phyloP scores from a whole-genome alignment of 2,888 invertebrate species.

The Ferrisia virgata region DNA sequence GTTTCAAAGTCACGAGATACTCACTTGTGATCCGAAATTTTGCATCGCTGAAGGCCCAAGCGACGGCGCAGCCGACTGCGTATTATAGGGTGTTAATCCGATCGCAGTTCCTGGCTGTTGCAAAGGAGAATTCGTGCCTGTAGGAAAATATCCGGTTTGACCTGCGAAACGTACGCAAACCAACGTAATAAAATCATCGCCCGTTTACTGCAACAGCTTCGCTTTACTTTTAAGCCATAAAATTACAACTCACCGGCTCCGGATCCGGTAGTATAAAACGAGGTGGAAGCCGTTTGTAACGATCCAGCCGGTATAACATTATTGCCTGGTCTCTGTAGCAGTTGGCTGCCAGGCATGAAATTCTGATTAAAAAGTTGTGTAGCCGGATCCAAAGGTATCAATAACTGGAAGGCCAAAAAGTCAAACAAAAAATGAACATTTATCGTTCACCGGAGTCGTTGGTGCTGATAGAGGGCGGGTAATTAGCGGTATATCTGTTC shows the following conservation, averaged over 20 bases:
- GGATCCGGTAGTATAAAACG: slow-evolving; percentile 34
- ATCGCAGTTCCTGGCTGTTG: slow-evolving; percentile 31
- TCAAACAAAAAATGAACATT: neutral
- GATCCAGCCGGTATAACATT: slow-evolving; percentile 49
- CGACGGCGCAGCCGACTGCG: slow-evolving; percentile 47
- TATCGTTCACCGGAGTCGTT: too few relatives aligned
- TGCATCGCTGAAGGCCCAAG: slow-evolving; percentile 55
- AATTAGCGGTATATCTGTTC: neutral
- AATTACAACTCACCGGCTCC: slow-evolving; percentile 15
- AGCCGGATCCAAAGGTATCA: slow-evolving; percentile 62
- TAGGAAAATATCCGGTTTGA: slow-evolving; percentile 9
- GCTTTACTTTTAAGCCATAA: neutral
- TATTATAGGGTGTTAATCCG: slow-evolving; percentile 29
- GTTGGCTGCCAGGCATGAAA: slow-evolving; percentile 63
- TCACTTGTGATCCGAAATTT: slow-evolving; percentile 56
- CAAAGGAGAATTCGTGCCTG: slow-evolving; percentile 28
- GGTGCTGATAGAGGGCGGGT: too few relatives aligned
- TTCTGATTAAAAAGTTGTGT: slow-evolving; percentile 55
- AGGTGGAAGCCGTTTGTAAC: slow-evolving; percentile 27
- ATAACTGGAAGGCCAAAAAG: slow-evolving; percentile 50
- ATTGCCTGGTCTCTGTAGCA: slow-evolving; percentile 60
- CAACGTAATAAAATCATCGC: too few relatives aligned
- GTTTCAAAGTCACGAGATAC: neutral
- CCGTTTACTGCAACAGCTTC: neutral
- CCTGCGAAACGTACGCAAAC: too few relatives aligned